Percentiles rank a stretch among this genome's conserved stretches.
These are phyloP conservation scores for Nannoperca obscura DNA, from an alignment of 2,797 vertebrate genomes.

Conservation along the genomic window DNA sequence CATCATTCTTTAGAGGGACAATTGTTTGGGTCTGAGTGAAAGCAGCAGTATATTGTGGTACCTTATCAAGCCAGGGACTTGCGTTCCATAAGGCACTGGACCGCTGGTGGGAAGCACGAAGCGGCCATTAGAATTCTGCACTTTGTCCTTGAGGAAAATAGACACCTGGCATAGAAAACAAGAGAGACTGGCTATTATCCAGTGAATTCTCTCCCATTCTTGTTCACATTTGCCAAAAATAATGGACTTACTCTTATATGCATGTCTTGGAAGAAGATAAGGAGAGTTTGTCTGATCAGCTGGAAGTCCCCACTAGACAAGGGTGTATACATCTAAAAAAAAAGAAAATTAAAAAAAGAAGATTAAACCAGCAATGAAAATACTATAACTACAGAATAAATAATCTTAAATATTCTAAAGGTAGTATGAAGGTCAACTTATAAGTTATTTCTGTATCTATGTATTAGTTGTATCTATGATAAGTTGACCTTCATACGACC, in stretches of 20 bases:
- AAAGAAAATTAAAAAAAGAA: too few relatives aligned
- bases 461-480: neutral
- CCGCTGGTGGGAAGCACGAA: constrained; percentile 95
- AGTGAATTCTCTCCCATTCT: neutral
- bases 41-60: constrained; percentile 55
- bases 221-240: neutral
- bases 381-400: neutral
- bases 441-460: neutral
- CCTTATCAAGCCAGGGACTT: constrained; percentile 95
- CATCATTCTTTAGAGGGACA: neutral
- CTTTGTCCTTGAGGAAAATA: constrained; percentile 98
- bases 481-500: neutral
- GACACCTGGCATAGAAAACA: constrained; percentile 88
- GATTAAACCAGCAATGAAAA: neutral
- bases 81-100: constrained; percentile 93
- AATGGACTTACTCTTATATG: constrained; percentile 93
- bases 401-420: neutral
- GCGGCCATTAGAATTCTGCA: constrained; percentile 96
- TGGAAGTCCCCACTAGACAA: constrained; percentile 95
- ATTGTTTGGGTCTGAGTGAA: constrained; percentile 1
- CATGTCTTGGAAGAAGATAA: constrained; percentile 98
- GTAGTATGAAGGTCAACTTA: too few relatives aligned
- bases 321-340: constrained; percentile 87
- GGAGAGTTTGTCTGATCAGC: constrained; percentile 95
- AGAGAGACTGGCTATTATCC: neutral